Evolutionary conservation across 2,797 vertebrate species (phyloP), one percentile per base, ranked within the genome.

Genomic region (Synaphobranchus kaupii): DNA sequence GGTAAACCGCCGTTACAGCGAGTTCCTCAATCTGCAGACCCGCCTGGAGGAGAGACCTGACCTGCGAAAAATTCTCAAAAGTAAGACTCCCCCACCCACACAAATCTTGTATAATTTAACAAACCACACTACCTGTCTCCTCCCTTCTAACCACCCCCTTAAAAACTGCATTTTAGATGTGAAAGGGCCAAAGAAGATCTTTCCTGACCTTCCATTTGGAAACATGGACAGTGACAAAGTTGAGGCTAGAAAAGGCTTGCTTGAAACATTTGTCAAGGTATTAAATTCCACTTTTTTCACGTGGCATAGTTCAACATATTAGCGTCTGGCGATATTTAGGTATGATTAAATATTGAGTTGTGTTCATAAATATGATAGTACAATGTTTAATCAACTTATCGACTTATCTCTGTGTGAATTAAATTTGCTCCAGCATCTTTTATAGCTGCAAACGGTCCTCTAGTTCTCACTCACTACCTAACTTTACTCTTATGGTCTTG

Each of bases 171-270:
- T 85, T 93, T 66, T 89, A 99, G 98, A 98, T 91, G 97, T 99
- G 60, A 99, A 99, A 95, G 99, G 98, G 68, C 99, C 99, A 87
- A 99, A 99, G 95, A 99, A 98, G 88, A 93, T 99, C 44, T 99
- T 99, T 92, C 99, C 99, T 0, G 99, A 99, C 89, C 97, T 99
- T 89, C 99, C 98, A 0, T 99, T 99, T 94, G 99, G 98, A 91
- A 99, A 99, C 92, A 99, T 99, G 99, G 99, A 99, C 94, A 99
- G 96, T 0, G 99, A 99, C 85, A 97, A 96, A 94, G 98, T 99
- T 9, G 99, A 99, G 92, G 98, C 98, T 90, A 95, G 98, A 84
- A 99, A 98, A 93, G 96, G 97, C 86, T 96, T 98, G 60, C 92
- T 99, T 85, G 98, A 99, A 89, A 97, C 97, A 4, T 99, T 99